phyloP scores from a whole-genome alignment of 37 sponge, comb jelly and placozoan genomes.

The Halisarca cf. caerulea region DNA sequence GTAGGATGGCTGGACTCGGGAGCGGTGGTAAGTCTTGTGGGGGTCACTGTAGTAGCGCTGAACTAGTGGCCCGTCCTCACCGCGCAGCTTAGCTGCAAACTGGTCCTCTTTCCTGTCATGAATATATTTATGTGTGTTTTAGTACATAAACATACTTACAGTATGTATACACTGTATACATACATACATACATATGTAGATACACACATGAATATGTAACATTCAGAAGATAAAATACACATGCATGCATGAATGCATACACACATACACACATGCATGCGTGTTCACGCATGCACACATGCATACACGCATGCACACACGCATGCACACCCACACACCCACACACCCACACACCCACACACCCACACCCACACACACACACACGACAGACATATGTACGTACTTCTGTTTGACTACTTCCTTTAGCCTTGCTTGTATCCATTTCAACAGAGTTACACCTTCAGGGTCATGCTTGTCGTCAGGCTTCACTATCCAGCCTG shows the following conservation, averaged over 20 bases:
- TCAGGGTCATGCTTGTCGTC: conserved; percentile 73
- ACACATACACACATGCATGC: background rate
- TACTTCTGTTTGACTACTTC: conserved; percentile 70
- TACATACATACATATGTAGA: no score
- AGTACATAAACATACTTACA: no score
- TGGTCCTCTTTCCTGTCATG: conserved; percentile 48
- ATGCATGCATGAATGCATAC: no score
- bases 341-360: background rate
- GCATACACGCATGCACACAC: no score
- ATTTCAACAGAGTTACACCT: conserved; percentile 67
- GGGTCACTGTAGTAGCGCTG: conserved; percentile 65
- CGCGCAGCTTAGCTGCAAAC: conserved; percentile 54
- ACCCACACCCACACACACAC: background rate
- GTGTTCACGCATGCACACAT: background rate
- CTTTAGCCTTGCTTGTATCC: conserved; percentile 57
- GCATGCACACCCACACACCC: background rate
- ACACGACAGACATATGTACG: background rate
- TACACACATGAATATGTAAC: no score
- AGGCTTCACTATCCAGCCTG: conserved; percentile 81
- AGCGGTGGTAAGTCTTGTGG: conserved; percentile 2
- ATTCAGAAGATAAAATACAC: no score
- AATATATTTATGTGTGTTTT: background rate
- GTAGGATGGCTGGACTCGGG: background rate
- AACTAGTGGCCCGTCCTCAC: conserved; percentile 66
- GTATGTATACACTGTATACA: no score